Base-by-base conservation (phyloP, 2,113 vertebrate species). In the Vulpes vulpes region DNA sequence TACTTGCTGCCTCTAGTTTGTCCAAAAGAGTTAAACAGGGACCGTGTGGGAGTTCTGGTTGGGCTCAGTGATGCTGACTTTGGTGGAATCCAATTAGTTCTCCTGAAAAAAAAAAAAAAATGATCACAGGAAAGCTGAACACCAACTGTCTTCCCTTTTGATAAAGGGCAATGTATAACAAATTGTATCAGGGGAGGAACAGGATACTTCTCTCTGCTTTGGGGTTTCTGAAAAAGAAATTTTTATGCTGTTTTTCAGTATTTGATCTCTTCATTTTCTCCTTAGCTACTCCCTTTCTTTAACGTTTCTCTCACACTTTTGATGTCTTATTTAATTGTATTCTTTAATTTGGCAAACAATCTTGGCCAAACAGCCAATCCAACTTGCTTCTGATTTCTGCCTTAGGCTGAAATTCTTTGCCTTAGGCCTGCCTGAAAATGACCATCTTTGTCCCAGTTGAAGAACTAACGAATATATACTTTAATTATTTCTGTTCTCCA, bases 181-280 rank as follows among this genome's bases (percentile, higher is more conserved):
- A 43, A 11, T 93, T 87, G 35, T 71, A 85, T 67, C 55, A 35
- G 32, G 4, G 43, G 11, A 71, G 17, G 15, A 53, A 7, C 35
- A 78, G 14, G 20, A 67, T 32, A 93, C 1, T 74, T 79, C 3
- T 74, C 60, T 94, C 32, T 95, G 65, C 51, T 38, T 81, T 83
- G 19, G 32, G 60, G 16, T 83, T 57, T 94, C 89, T 73, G 78
- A 69, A 86, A 93, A 88, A 92, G 76, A 79, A 79, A 25, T 32
- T 32, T 64, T 64, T 83, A 74, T 76, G 35, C 3, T 83, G 17
- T 69, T 97, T 97, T 91, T 19, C 62, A 96, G 35, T 91, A 94
- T 78, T 49, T 67, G 51, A 80, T 76, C 8, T 43, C 14, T 85
- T 20, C 8, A 25, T 93, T 89, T 95, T 32, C 35, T 86, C 23